A percentile compares a stretch with the other conserved stretches of the same genome.
phyloP scores from a whole-genome alignment of 2,113 vertebrate species.

The Siniperca chuatsi region DNA sequence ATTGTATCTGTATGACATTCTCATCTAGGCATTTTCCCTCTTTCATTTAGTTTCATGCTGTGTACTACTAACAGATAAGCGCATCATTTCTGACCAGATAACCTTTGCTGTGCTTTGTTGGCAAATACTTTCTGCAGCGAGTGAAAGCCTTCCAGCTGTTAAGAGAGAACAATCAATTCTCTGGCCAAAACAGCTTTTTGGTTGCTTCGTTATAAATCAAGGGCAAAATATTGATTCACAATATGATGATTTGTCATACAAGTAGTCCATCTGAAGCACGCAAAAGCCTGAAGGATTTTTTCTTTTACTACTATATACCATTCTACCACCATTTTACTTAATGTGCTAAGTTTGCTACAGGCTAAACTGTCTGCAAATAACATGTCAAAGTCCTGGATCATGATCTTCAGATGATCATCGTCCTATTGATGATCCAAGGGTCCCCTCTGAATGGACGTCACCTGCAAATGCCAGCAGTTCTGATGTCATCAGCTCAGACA shows the following conservation, averaged over 20 bases:
- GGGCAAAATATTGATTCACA: constrained; percentile 24
- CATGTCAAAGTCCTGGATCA: constrained; percentile 85
- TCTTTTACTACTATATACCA: not conserved
- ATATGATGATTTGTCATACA: constrained; percentile 11
- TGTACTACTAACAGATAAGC: not conserved
- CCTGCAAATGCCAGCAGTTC: constrained; percentile 97
- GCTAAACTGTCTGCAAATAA: constrained; percentile 5
- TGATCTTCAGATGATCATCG: constrained; percentile 91
- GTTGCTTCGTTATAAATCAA: constrained; percentile 18
- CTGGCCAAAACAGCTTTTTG: not conserved
- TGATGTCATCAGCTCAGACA: constrained; percentile 96
- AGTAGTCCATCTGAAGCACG: constrained; percentile 11
- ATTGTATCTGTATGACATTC: not conserved
- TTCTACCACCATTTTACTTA: not conserved
- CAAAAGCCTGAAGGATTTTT: not conserved
- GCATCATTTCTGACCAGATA: not conserved
- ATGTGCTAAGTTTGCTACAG: constrained; percentile 27
- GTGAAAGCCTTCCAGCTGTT: constrained; percentile 2
- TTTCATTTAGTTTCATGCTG: not conserved
- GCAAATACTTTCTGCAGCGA: not conserved
- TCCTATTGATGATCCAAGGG: constrained; percentile 92
- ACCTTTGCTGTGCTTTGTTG: constrained; percentile 10
- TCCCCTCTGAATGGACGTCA: constrained; percentile 97
- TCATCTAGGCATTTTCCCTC: not conserved
- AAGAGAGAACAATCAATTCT: constrained; percentile 9